Percentiles rank a stretch among this genome's conserved stretches.
Conservation (phyloP, 2,113 vertebrate species). For the Muntiacus reevesi region DNA sequence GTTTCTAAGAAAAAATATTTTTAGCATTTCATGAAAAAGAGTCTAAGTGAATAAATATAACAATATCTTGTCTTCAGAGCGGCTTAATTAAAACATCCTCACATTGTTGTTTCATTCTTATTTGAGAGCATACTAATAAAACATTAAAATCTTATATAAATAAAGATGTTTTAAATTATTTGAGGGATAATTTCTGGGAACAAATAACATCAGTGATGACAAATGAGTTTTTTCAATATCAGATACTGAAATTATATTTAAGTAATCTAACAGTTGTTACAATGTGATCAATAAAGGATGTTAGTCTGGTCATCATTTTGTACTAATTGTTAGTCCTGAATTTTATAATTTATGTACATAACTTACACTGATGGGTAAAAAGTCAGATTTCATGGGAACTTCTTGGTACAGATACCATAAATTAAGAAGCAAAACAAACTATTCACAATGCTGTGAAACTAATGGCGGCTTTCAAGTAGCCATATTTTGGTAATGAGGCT, state of each 20-base stretch:
- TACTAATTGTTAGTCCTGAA: constrained; percentile 55
- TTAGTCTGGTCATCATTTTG: constrained; percentile 46
- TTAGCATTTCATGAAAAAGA: background rate
- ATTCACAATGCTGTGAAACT: background rate
- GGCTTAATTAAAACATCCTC: constrained; percentile 6
- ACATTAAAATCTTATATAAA: background rate
- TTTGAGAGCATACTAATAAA: background rate
- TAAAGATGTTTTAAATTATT: constrained; percentile 52
- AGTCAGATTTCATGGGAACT: constrained; percentile 56
- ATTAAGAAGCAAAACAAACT: background rate
- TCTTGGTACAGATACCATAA: constrained; percentile 23
- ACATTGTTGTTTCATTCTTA: background rate
- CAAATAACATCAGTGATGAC: constrained; percentile 25
- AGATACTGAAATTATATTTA: constrained; percentile 45
- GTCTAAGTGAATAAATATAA: constrained; percentile 22
- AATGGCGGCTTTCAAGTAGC: background rate
- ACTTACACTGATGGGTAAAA: constrained; percentile 52
- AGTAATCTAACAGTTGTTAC: constrained; percentile 49
- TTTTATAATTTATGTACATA: constrained; percentile 53
- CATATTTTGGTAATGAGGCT: background rate
- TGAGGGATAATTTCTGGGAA: constrained; percentile 47
- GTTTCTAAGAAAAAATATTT: background rate
- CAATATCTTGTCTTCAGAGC: background rate
- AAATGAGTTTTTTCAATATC: constrained; percentile 2
- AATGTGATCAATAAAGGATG: constrained; percentile 56